Base-by-base conservation (phyloP, 2,113 vertebrate species). In the Pontoporia blainvillei region DNA sequence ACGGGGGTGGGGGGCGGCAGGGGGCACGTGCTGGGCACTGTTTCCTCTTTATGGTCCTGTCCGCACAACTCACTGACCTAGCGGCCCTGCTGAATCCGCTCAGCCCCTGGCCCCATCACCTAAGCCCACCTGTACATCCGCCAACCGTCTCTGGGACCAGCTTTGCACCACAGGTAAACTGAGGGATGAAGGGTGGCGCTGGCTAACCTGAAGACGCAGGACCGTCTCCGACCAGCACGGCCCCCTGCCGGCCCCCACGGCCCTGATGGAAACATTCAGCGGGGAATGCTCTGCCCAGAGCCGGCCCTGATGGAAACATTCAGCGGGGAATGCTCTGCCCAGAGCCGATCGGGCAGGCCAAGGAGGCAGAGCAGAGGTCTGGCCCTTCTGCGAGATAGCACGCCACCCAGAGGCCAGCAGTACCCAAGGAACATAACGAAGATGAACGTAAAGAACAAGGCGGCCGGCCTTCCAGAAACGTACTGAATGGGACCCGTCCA, bases 351-450 rank as follows among this genome's bases (percentile, higher is more conserved):
- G 1, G 25, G 31, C 71, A 31, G 13, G 67, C 72, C 3, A 36
- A 23, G 31, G 34, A 52, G 69, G 59, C 54, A 18, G 59, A 9
- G 59, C 54, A 18, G 59, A 9, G 91, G 59, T 44, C 29, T 52
- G 76, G 34, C 21, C 34, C 44, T 44, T 27, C 27, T 5, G 36
- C 1, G 6, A 66, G 91, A 44, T 34, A 71, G 12, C 3, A 0
- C 25, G 36, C 10, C 0, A 1, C 0, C 3, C 10, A 3, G 85
- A 79, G 46, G 8, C n/a, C 5, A 0, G 11, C 29, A 4, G 39
- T 31, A 27, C 59, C 29, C 20, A 0, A 49, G 71, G 7, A 67
- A 36, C 78, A 36, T 36, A 66, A 61, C 0, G 20, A n/a, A 34
- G 64, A 82, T 3, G 71, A n/a, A 18, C 5, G 1, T 5, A 10